Evolutionary conservation across 2,113 vertebrate genomes (phyloP).

Genomic region (Dipodomys spectabilis): DNA sequence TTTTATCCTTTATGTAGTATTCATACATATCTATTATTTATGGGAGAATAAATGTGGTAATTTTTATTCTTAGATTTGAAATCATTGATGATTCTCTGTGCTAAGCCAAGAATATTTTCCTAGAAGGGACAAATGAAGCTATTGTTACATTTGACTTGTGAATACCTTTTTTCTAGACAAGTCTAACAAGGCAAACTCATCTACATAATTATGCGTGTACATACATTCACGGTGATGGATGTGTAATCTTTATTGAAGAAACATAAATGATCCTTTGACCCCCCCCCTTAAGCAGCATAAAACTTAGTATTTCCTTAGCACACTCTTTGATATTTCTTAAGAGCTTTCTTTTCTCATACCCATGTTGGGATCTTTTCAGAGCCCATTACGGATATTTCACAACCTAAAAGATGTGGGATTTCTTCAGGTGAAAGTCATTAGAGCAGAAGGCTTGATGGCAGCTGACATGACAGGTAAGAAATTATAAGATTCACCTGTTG

Average conservation of each 20-base stretch:
- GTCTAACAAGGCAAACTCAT: neutral
- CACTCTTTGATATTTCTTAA: neutral
- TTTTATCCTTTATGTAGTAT: neutral
- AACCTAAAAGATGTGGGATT: slow-evolving; percentile 97
- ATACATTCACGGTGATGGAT: neutral
- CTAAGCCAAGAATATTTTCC: too few species aligned
- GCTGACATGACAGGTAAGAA: slow-evolving; percentile 97
- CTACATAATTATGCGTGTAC: neutral
- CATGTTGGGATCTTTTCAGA: slow-evolving; percentile 88
- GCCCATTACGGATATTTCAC: slow-evolving; percentile 91
- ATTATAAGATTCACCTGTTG: slow-evolving; percentile 47
- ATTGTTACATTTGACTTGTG: too few species aligned
- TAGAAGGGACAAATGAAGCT: too few species aligned
- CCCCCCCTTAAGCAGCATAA: neutral
- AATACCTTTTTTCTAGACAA: too few species aligned
- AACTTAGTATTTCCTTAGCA: slow-evolving; percentile 34
- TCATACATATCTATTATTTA: neutral
- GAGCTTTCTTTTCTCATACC: slow-evolving; percentile 38
- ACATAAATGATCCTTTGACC: neutral
- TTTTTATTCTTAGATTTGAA: slow-evolving; percentile 1
- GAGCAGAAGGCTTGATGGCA: slow-evolving; percentile 97
- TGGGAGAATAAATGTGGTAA: neutral
- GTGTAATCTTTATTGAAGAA: slow-evolving; percentile 16
- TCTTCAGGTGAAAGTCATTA: slow-evolving; percentile 98
- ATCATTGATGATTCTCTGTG: too few species aligned